phyloP scores from a whole-genome alignment of 2,888 invertebrate species.

The Diarsia dahlii region DNA sequence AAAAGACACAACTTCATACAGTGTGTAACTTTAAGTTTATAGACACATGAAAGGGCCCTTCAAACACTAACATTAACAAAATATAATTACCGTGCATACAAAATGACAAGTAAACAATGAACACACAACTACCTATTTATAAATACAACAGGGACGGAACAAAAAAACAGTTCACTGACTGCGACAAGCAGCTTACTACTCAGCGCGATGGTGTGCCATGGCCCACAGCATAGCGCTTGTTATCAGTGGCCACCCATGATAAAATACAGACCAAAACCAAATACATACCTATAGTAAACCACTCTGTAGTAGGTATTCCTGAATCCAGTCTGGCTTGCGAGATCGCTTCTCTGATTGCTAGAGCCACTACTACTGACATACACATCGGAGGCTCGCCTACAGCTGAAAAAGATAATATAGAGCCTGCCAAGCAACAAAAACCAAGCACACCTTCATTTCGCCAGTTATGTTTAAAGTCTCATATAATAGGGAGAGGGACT shows the following conservation, averaged over 20 bases:
- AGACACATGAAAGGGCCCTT: not conserved
- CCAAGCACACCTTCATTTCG: too few species aligned
- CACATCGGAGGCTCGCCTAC: conserved; percentile 83
- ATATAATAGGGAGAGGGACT: too few species aligned
- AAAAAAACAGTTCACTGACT: not conserved
- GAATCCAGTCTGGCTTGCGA: conserved; percentile 88
- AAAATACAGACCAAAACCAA: too few species aligned
- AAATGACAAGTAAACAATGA: too few species aligned
- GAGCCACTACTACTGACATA: conserved; percentile 77
- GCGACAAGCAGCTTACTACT: not conserved
- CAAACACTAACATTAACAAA: not conserved
- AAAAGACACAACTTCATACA: not conserved
- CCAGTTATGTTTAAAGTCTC: too few species aligned
- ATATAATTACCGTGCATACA: too few species aligned
- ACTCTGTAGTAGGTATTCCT: conserved; percentile 26
- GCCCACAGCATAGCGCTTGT: not conserved
- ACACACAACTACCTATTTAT: too few species aligned
- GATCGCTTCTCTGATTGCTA: conserved; percentile 91
- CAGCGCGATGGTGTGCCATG: not conserved
- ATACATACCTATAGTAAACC: conserved; percentile 46
- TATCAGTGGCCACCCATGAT: not conserved
- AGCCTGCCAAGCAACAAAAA: too few species aligned
- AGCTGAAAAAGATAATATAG: conserved; percentile 67
- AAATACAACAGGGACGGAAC: not conserved
- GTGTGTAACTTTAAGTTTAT: not conserved